Evolutionary conservation across 2,113 vertebrate species (phyloP), one percentile per base, ranked within the genome.

Genomic region (Butorides virescens): DNA sequence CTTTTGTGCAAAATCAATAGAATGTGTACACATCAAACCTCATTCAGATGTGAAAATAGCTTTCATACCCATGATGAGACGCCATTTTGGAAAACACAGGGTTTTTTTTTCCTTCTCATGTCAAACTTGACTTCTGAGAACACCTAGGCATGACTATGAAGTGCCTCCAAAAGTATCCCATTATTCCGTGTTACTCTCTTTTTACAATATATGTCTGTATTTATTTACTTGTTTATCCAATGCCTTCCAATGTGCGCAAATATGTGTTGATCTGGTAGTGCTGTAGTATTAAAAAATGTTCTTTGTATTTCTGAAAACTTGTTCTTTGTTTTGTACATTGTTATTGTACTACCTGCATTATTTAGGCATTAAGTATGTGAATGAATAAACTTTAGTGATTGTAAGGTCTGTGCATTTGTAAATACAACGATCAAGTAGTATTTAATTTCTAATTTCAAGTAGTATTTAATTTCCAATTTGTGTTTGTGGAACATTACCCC

Each of bases 1-100:
- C 23, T 95, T 93, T 39, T 8, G 5, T 82, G 52, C 27, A 80
- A 92, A 96, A 97, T 93, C 77, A 82, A 94, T 94, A 67, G 58
- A 96, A 90, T 70, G 53, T 63, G 74, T 29, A 73, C 47, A 76
- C 29, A 94, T 94, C 47, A 83, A 89, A 73, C 50, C 37, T 86
- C 62, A 76, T 73, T 95, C 82, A 37, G 84, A 86, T 88, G 70
- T 66, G 46, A 63, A 95, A 95, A 90, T 66, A 65, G 18, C 27
- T 85, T 95, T 91, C 77, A 89, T 75, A 55, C 39, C 11, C 52
- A 58, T 47, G 47, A 91, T 44, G 44, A 86, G 80, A 89, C 74
- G 30, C 23, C 30, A 63, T 85, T 94, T 95, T 75, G 39, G 26
- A 94, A 87, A 92, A 55, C 6, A 53, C 3, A 44, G 50, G 16